Percentiles rank a stretch among this genome's conserved stretches.
phyloP scores from a whole-genome alignment of 2,888 invertebrate genomes.

The Brenthis hecate region DNA sequence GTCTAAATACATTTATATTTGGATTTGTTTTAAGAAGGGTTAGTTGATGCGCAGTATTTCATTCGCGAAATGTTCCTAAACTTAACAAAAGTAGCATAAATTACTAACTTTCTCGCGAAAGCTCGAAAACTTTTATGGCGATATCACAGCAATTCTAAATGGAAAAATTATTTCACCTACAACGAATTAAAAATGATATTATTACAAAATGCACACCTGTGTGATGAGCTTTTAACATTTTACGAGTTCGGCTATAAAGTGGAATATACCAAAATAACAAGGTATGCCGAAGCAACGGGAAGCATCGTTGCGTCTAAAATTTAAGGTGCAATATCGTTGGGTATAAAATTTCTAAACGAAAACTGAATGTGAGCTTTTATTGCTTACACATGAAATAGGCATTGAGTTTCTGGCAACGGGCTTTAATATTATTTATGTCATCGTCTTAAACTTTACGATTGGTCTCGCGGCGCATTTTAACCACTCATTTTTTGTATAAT shows the following conservation, averaged over 20 bases:
- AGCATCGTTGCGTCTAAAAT: conserved; percentile 26
- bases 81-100: conserved; percentile 53
- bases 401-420: conserved; percentile 58
- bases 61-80: conserved; percentile 42
- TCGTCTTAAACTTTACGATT: conserved; percentile 63
- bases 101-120: conserved; percentile 51
- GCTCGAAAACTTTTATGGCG: conserved; percentile 52
- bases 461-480: conserved; percentile 56
- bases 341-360: conserved; percentile 31
- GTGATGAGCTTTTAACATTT: conserved; percentile 58
- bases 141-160: conserved; percentile 41
- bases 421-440: conserved; percentile 76
- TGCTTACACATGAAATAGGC: conserved; percentile 48
- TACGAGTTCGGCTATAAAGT: conserved; percentile 53
- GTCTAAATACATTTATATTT: conserved; percentile 29
- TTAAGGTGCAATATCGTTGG: conserved; percentile 35
- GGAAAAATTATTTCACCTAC: conserved; percentile 29
- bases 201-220: conserved; percentile 50
- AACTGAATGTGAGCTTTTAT: conserved; percentile 39
- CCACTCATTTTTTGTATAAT: conserved; percentile 64
- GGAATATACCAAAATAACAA: conserved; percentile 39
- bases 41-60: conserved; percentile 31
- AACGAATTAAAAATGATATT: conserved; percentile 26
- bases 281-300: conserved; percentile 29
- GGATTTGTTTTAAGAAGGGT: conserved; percentile 39